Base-by-base conservation (phyloP, 2,888 invertebrate species). In the Phoenoteleia sp. region DNA sequence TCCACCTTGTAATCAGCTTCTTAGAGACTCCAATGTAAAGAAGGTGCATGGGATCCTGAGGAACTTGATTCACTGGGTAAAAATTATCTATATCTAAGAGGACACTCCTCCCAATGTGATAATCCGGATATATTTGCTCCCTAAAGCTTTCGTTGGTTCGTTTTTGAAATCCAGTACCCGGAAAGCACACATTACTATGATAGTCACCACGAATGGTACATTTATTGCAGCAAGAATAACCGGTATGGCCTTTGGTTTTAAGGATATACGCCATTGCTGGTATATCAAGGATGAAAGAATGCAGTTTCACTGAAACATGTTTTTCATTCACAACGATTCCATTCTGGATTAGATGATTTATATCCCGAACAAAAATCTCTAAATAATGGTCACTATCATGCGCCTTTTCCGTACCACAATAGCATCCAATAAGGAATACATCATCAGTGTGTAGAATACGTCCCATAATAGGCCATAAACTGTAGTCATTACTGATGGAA, bases 381-480 rank as follows among this genome's bases (percentile, higher is more conserved):
- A 39, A 11, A 36, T 36, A 58, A 36, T 3, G 2, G 15, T 58
- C n/a, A 36, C 58, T 58, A 27, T 58, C 39, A 13, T 58, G 5
- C n/a, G 58, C 13, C 13, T 58, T 39, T 11, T 17, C 39, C 17
- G 33, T 39, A 1, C 58, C 58, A 21, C 39, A 58, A 39, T 36
- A 58, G 13, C 58, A 58, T 5, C 58, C 58, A 21, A 58, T 39
- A 11, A 58, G 23, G n/a, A 58, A 58, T 21, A 58, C 58, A n/a
- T 58, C 58, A 5, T 58, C n/a, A 7, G 58, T 36, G 7, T 3
- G 19, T 19, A 58, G 11, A n/a, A 58, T 36, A 6, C 36, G 21
- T 1, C 58, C 58, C 58, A 58, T 58, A 11, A 62, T 62, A 21
- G 67, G 67, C 67, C 67, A 67, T 11, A 67, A 52, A 66, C 49